Conservation (phyloP, 1,140 invertebrate genomes). For the Drosophila lacteicornis region DNA sequence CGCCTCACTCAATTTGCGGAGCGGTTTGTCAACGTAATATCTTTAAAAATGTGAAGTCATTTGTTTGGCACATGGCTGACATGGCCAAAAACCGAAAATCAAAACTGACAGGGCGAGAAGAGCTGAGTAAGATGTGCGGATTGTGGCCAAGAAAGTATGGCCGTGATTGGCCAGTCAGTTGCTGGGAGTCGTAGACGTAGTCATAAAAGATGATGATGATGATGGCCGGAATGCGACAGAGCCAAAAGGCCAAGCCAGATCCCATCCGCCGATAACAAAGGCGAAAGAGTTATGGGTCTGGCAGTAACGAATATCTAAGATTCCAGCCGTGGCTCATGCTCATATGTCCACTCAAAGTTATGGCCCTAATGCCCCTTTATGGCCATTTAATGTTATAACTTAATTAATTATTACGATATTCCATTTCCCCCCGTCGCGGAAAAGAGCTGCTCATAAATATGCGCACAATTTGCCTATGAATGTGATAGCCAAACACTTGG, state of each 20-base stretch:
- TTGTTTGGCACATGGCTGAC: conserved; percentile 71
- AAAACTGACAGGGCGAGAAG: conserved; percentile 60
- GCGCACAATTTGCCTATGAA: conserved; percentile 71
- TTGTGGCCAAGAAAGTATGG: conserved; percentile 43
- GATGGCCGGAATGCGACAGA: conserved; percentile 48
- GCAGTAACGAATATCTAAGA: conserved; percentile 54
- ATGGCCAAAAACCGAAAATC: conserved; percentile 61
- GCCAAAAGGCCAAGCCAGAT: conserved; percentile 25
- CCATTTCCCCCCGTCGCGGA: conserved; percentile 30
- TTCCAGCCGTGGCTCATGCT: conserved; percentile 54
- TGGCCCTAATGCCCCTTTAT: conserved; percentile 80
- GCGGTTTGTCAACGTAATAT: conserved; percentile 69
- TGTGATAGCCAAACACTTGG: conserved; percentile 52
- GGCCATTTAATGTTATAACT: conserved; percentile 81
- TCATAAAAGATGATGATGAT: conserved; percentile 56
- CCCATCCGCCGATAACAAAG: conserved; percentile 53
- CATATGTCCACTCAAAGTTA: conserved; percentile 72
- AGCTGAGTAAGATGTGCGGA: conserved; percentile 29
- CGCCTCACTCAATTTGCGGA: conserved; percentile 61
- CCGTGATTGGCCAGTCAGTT: conserved; percentile 31
- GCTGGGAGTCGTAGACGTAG: conserved; percentile 3
- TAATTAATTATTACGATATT: conserved; percentile 80
- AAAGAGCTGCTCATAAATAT: conserved; percentile 57
- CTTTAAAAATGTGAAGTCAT: conserved; percentile 80
- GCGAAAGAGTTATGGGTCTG: conserved; percentile 64